Percentiles rank a stretch among this genome's conserved stretches.
Evolutionary conservation across 2,113 vertebrate genomes (phyloP).

Genomic region (Cricetomys ansorgei): DNA sequence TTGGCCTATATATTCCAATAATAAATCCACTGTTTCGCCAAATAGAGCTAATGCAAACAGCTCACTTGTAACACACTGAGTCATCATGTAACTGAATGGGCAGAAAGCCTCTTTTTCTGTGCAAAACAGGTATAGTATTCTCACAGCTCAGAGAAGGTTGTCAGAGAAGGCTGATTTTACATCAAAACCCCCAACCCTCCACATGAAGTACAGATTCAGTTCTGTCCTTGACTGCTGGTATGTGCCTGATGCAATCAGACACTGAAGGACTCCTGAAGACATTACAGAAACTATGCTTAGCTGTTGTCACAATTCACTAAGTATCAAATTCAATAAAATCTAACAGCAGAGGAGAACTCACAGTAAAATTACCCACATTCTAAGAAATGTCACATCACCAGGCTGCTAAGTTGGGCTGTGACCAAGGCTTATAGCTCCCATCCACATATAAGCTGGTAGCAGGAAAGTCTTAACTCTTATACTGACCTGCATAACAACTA

Average conservation of each 20-base stretch:
- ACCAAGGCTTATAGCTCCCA: not conserved
- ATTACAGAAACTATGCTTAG: not conserved
- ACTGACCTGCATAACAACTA: conserved; percentile 69
- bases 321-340: not conserved
- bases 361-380: not conserved
- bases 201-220: not conserved
- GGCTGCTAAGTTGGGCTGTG: not conserved
- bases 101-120: conserved; percentile 50
- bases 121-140: conserved; percentile 25
- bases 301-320: not conserved
- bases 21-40: not conserved
- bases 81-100: not conserved
- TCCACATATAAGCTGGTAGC: conserved; percentile 49
- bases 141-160: conserved; percentile 1
- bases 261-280: conserved; percentile 6
- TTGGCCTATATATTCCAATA: not conserved
- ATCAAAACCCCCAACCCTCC: conserved; percentile 33
- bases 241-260: not conserved
- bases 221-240: not conserved
- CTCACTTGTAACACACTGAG: conserved; percentile 60
- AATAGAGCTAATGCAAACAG: conserved; percentile 24
- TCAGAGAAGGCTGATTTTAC: conserved; percentile 39
- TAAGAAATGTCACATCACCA: not conserved
- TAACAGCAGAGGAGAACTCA: not conserved
- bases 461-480: not conserved